Evolutionary conservation across 1,140 invertebrate genomes (phyloP).

Genomic region (Drosophila biarmipes): DNA sequence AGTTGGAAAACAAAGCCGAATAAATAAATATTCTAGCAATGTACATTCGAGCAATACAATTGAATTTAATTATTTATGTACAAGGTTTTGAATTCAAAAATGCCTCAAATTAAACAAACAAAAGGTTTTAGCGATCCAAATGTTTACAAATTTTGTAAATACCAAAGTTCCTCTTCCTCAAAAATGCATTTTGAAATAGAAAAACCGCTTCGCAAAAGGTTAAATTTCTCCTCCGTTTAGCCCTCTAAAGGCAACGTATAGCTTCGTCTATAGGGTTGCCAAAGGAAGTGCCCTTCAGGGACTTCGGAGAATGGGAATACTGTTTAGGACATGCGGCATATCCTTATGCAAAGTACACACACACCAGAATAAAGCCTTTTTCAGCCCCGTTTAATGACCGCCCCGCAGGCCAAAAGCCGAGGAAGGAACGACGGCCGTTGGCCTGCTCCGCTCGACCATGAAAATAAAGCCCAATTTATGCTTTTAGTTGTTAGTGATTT

Average conservation of each 20-base stretch:
- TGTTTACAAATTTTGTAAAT: too few relatives aligned
- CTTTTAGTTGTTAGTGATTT: conserved; percentile 83
- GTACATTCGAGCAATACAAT: too few relatives aligned
- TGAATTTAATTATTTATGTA: not conserved
- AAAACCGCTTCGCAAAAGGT: too few relatives aligned
- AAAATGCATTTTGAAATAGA: too few relatives aligned
- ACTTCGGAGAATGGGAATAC: not conserved
- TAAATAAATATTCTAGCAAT: not conserved
- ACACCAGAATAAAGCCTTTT: conserved; percentile 62
- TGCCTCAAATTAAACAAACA: too few relatives aligned
- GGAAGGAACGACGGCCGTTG: conserved; percentile 31
- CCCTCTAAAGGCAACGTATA: not conserved
- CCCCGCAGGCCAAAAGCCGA: conserved; percentile 25
- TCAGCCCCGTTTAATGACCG: conserved; percentile 67
- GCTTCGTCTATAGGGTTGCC: not conserved
- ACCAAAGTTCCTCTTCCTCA: too few relatives aligned
- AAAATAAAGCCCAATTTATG: conserved; percentile 82
- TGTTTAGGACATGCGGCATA: conserved; percentile 52
- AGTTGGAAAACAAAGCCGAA: too few relatives aligned
- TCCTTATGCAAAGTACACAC: conserved; percentile 74
- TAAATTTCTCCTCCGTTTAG: too few relatives aligned
- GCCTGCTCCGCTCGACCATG: conserved; percentile 64
- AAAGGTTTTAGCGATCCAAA: too few relatives aligned
- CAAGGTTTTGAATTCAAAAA: too few relatives aligned
- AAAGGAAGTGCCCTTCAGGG: not conserved